A percentile compares a stretch with the other conserved stretches of the same genome.
phyloP scores from a whole-genome alignment of 2,113 vertebrate species.

The Labrus mixtus region DNA sequence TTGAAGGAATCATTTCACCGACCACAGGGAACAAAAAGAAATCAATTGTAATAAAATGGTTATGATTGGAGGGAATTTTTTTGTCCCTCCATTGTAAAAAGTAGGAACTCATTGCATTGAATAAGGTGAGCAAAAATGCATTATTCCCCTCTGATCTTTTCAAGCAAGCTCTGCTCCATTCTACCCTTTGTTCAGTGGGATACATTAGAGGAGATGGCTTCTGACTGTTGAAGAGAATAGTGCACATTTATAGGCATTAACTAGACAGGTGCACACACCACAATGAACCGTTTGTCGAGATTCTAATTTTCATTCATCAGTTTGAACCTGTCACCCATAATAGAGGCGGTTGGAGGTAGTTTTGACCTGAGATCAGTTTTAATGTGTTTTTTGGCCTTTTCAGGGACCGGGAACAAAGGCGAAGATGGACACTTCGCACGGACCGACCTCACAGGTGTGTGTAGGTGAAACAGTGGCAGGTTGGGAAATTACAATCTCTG shows the following conservation, averaged over 20 bases:
- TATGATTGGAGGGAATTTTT: slow-evolving; percentile 52
- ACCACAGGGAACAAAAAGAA: slow-evolving; percentile 30
- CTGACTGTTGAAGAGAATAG: slow-evolving; percentile 41
- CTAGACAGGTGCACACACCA: slow-evolving; percentile 26
- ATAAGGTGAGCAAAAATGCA: slow-evolving; percentile 40
- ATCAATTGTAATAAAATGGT: slow-evolving; percentile 50
- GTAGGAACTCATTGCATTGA: slow-evolving; percentile 47
- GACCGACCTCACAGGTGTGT: slow-evolving; percentile 92
- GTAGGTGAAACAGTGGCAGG: background rate
- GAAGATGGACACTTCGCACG: slow-evolving; percentile 94
- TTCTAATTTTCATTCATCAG: slow-evolving; percentile 34
- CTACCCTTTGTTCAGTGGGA: slow-evolving; percentile 33
- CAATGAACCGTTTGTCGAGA: slow-evolving; percentile 32
- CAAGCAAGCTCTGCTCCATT: slow-evolving; percentile 26
- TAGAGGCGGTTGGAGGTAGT: slow-evolving; percentile 16
- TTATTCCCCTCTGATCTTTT: slow-evolving; percentile 53
- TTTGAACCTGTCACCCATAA: slow-evolving; percentile 5
- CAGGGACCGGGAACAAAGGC: slow-evolving; percentile 91
- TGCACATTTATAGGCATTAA: slow-evolving; percentile 56
- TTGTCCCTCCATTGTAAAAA: slow-evolving; percentile 22
- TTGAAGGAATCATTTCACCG: slow-evolving; percentile 26
- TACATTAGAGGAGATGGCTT: slow-evolving; percentile 13
- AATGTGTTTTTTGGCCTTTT: slow-evolving; percentile 57
- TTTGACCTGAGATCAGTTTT: slow-evolving; percentile 26
- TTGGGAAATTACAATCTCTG: slow-evolving; percentile 18